phyloP scores from a whole-genome alignment of 2,888 invertebrate genomes.

The Macrophya annulata region DNA sequence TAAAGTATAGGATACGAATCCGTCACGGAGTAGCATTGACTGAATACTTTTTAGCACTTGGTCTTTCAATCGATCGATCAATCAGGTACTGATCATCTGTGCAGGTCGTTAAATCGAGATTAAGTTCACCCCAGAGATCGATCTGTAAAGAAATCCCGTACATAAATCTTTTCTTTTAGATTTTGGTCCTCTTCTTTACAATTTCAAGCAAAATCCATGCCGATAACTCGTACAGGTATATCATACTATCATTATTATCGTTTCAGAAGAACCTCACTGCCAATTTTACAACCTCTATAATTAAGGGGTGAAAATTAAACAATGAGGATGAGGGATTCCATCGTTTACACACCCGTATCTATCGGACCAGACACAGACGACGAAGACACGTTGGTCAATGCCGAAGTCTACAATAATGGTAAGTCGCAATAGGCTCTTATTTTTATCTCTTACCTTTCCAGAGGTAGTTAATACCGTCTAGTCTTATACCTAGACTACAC shows the following conservation, averaged over 20 bases:
- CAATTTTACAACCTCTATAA: neutral
- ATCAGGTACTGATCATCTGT: slow-evolving; percentile 25
- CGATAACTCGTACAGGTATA: neutral
- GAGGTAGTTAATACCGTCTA: slow-evolving; percentile 2
- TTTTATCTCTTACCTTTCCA: slow-evolving; percentile 19
- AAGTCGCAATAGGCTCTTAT: neutral
- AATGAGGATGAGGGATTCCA: slow-evolving; percentile 76
- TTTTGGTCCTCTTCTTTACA: neutral
- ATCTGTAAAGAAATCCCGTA: neutral
- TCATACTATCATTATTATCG: neutral
- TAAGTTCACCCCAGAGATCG: slow-evolving; percentile 49
- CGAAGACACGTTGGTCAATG: slow-evolving; percentile 77
- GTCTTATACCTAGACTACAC: neutral
- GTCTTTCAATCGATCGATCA: slow-evolving; percentile 34
- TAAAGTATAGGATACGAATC: neutral
- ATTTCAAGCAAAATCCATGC: neutral
- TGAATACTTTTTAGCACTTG: slow-evolving; percentile 49
- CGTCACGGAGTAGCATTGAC: slow-evolving; percentile 32
- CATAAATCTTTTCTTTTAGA: slow-evolving; percentile 38
- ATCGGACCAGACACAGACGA: slow-evolving; percentile 77
- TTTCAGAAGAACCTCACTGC: neutral
- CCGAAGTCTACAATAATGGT: slow-evolving; percentile 77
- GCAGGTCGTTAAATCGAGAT: slow-evolving; percentile 44
- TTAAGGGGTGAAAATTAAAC: neutral
- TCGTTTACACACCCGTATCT: slow-evolving; percentile 77